A percentile compares a stretch with the other conserved stretches of the same genome.
Evolutionary conservation across 2,797 vertebrate genomes (phyloP).

Genomic region (Clarias platycephalus): DNA sequence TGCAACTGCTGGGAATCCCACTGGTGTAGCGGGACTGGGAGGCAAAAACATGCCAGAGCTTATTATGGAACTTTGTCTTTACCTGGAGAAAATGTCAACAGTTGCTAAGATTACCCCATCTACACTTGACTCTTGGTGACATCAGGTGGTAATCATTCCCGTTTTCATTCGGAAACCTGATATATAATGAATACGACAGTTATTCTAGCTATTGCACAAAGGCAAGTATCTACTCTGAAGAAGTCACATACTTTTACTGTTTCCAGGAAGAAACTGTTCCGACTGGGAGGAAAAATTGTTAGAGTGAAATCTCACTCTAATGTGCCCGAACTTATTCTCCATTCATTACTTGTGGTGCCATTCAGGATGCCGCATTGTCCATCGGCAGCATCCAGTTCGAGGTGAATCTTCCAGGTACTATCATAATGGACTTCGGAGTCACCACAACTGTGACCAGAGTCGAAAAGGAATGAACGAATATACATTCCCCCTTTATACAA

Average conservation of each 20-base stretch:
- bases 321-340: too few species aligned
- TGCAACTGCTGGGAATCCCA: too few species aligned
- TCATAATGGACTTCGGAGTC: not conserved
- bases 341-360: not conserved
- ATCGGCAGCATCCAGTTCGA: not conserved
- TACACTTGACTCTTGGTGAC: not conserved
- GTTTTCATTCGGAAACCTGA: too few species aligned
- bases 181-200: not conserved
- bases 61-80: not conserved
- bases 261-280: not conserved
- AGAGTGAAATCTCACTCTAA: not conserved
- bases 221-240: not conserved
- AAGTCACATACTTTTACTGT: not conserved
- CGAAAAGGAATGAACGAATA: not conserved
- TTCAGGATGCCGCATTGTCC: not conserved
- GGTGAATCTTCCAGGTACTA: not conserved
- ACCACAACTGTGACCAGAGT: not conserved
- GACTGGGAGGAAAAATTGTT: not conserved
- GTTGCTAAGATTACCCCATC: not conserved
- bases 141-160: not conserved
- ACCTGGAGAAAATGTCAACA: too few species aligned
- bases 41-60: not conserved
- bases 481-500: not conserved
- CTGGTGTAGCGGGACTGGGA: not conserved
- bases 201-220: not conserved